Evolutionary conservation across 2,888 invertebrate genomes (phyloP).

Genomic region (Dyspetes luteomarginatus): DNA sequence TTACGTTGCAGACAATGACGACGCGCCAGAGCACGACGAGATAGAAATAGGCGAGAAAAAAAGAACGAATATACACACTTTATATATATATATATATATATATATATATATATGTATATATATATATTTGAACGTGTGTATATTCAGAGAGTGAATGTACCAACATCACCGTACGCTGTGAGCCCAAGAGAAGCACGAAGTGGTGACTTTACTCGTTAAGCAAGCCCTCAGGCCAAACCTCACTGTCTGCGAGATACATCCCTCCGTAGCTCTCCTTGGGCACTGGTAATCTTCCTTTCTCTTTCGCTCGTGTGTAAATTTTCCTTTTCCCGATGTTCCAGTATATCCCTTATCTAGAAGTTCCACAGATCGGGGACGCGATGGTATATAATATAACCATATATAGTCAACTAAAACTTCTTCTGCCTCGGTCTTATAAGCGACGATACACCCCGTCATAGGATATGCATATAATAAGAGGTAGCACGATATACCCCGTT

Average conservation of each 20-base stretch:
- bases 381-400: background rate
- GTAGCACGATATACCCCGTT: background rate
- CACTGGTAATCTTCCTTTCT: conserved; percentile 5
- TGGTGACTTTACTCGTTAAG: conserved; percentile 79
- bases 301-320: background rate
- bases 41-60: conserved; percentile 43
- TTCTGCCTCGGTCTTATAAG: background rate
- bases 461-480: background rate
- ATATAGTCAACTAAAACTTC: background rate
- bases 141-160: no score
- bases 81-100: background rate
- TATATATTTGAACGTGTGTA: conserved; percentile 26
- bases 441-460: background rate
- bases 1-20: conserved; percentile 65
- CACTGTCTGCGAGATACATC: conserved; percentile 60
- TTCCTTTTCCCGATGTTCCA: conserved; percentile 50
- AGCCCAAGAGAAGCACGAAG: conserved; percentile 50
- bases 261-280: conserved; percentile 12
- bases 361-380: background rate
- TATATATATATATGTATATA: background rate
- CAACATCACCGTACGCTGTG: conserved; percentile 42
- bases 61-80: conserved; percentile 21
- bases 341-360: conserved; percentile 23
- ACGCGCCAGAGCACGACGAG: conserved; percentile 35
- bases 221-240: conserved; percentile 73